phyloP scores from a whole-genome alignment of 1,140 invertebrate species.

The Monomorium pharaonis region DNA sequence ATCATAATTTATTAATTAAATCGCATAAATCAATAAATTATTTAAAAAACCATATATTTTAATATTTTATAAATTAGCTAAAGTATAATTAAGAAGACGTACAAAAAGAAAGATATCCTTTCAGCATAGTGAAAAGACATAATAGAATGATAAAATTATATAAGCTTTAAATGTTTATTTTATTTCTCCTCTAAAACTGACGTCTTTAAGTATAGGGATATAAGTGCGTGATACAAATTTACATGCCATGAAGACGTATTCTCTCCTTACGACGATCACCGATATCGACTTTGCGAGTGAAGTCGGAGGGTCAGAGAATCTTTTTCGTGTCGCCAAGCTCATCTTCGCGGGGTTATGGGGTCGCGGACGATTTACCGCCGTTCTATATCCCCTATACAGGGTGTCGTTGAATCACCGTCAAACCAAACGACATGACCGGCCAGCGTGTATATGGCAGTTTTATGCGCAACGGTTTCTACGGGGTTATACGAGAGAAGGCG shows the following conservation, averaged over 20 bases:
- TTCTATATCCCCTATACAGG: constrained; percentile 36
- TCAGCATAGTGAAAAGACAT: neutral
- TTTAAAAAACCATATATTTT: neutral
- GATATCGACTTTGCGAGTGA: constrained; percentile 36
- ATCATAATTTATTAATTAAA: neutral
- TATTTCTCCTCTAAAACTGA: neutral
- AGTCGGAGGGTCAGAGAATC: constrained; percentile 27
- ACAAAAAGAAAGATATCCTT: neutral
- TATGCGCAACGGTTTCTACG: constrained; percentile 17
- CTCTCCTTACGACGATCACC: constrained; percentile 5
- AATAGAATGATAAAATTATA: neutral
- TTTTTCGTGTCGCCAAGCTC: constrained; percentile 38
- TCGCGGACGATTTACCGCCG: constrained; percentile 40
- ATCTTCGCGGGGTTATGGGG: constrained; percentile 25
- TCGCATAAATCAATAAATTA: neutral
- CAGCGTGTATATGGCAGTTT: constrained; percentile 42
- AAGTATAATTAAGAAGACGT: too few species aligned
- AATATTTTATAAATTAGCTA: neutral
- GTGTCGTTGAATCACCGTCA: constrained; percentile 41
- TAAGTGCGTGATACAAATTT: neutral
- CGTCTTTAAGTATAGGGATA: neutral
- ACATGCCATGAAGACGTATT: neutral
- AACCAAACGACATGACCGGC: neutral
- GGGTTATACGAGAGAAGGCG: neutral
- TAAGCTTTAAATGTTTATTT: neutral